Evolutionary conservation across 2,888 invertebrate genomes (phyloP).

Genomic region (Allolobophora icterica): DNA sequence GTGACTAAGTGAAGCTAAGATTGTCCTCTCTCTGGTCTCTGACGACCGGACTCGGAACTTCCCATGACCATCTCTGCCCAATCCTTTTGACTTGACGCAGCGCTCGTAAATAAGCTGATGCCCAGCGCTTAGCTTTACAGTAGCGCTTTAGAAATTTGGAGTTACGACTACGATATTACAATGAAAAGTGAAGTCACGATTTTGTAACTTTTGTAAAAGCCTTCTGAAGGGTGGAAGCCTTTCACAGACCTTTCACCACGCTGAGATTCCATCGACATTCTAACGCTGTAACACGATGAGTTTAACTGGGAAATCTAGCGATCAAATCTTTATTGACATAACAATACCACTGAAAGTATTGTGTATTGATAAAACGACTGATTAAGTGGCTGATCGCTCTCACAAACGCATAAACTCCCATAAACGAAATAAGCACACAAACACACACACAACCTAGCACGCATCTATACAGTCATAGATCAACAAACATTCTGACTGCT

Average conservation of each 20-base stretch:
- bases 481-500: conserved; percentile 1
- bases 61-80: no score
- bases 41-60: no score
- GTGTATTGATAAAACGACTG: not conserved
- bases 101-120: no score
- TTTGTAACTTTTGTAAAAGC: not conserved
- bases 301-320: not conserved
- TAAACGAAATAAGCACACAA: not conserved
- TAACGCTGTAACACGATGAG: not conserved
- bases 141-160: no score
- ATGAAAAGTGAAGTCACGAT: not conserved
- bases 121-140: no score
- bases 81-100: no score
- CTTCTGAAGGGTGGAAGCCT: not conserved
- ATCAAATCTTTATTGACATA: not conserved
- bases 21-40: no score
- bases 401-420: not conserved
- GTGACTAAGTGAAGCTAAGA: no score
- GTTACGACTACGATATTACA: not conserved
- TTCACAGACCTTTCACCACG: not conserved
- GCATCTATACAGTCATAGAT: not conserved
- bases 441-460: not conserved
- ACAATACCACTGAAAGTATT: not conserved
- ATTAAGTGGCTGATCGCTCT: not conserved
- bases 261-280: not conserved